Percentiles rank a stretch among this genome's conserved stretches.
These are phyloP conservation scores for Columba janthina DNA, from an alignment of 2,113 vertebrate genomes.

Conservation along the genomic window DNA sequence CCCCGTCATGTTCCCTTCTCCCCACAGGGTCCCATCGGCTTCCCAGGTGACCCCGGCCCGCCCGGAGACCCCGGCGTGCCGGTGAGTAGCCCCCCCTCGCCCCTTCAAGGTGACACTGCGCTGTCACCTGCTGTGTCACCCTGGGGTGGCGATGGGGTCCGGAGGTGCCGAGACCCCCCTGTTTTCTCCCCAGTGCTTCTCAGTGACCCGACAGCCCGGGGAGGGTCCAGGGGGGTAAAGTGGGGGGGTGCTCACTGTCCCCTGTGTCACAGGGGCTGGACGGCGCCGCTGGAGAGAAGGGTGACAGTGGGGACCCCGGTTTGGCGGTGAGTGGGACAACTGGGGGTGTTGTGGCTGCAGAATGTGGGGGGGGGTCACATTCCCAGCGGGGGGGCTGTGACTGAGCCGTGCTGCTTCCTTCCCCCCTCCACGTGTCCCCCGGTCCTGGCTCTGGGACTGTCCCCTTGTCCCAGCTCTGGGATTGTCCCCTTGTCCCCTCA, in stretches of 20 bases:
- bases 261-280: conserved; percentile 78
- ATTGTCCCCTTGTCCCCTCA: not conserved
- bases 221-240: too few species aligned
- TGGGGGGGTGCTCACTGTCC: not conserved
- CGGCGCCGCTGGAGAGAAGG: conserved; percentile 83
- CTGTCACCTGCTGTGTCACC: too few species aligned
- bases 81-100: conserved; percentile 63
- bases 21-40: conserved; percentile 83
- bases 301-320: conserved; percentile 86
- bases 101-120: not conserved
- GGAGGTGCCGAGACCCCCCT: too few species aligned
- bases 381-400: not conserved
- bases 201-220: accelerated
- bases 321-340: conserved; percentile 76
- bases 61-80: conserved; percentile 83
- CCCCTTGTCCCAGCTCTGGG: not conserved
- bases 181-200: not conserved
- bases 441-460: not conserved
- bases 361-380: too few species aligned
- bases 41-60: conserved; percentile 83
- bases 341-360: not conserved
- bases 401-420: not conserved
- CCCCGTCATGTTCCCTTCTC: accelerated
- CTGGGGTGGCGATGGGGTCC: too few species aligned
- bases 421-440: not conserved